Base-by-base conservation (phyloP, 2,113 vertebrate species). In the Recurvirostra avosetta region DNA sequence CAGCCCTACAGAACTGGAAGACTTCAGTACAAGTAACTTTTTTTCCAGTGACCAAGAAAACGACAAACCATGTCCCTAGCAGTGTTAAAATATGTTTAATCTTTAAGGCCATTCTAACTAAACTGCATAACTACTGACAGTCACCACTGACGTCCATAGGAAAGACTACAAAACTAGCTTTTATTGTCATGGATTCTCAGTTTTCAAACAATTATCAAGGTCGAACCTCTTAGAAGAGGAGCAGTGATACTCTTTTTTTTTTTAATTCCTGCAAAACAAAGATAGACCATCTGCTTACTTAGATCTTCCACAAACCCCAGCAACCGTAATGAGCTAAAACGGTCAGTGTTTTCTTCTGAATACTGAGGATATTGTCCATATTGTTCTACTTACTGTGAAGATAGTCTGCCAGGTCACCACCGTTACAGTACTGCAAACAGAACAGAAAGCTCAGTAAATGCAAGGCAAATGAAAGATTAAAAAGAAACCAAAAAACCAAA, bases 321-420 rank as follows among this genome's bases (percentile, higher is more conserved):
- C 30, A 75, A 83, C 13, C 25, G 78, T 25, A 76, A 61, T 8
- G 17, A 92, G 72, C 36, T 66, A 83, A 47, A 86, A 26, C 14
- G 59, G n/a, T 21, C 61, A 66, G 18, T 15, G 7, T 61, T 76
- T 73, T 70, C 53, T 84, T 77, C 22, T 9, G 22, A 73, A 81
- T 14, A 75, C 12, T 83, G 47, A 66, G 23, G 30, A 71, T 73
- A 47, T 20, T 81, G 27, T 87, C 80, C 55, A 66, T 21, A 12
- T 3, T 18, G 15, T 15, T 79, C 22, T 91, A 99, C 99, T 99
- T 98, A 99, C 99, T 98, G 96, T 99, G 99, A 85, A 99, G 99
- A 92, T 99, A 99, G 86, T 99, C 99, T 8, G 99, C 99, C 94
- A 99, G 98, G 96, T 99, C 99, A 32, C 99, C 99, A 50, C 99